Conservation (phyloP, 2,797 vertebrate genomes). For the Perodicticus potto region DNA sequence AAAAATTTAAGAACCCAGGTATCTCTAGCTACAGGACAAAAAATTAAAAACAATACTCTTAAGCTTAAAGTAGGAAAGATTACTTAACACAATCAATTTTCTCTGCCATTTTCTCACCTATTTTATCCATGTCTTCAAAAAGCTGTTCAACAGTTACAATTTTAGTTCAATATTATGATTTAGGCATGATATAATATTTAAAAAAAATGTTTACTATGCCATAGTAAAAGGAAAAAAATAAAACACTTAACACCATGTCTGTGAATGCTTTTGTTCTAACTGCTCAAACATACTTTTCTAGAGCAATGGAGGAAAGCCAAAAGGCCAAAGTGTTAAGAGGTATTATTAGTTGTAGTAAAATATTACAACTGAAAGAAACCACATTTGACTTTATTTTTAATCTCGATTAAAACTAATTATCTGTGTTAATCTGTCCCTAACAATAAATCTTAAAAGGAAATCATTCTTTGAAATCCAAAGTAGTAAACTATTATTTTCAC, state of each 20-base stretch:
- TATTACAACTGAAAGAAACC: conserved; percentile 24
- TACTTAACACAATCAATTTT: conserved; percentile 36
- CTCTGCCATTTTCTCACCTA: conserved; percentile 9
- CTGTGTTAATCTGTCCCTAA: neutral
- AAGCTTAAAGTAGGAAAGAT: conserved; percentile 43
- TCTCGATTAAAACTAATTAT: neutral
- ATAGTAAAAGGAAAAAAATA: neutral
- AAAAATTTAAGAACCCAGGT: conserved; percentile 28
- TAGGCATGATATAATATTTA: neutral
- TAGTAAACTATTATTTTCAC: conserved; percentile 2
- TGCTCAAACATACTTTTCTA: conserved; percentile 22
- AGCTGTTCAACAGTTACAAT: conserved; percentile 32
- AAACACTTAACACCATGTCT: conserved; percentile 10
- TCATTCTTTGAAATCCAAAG: conserved; percentile 48
- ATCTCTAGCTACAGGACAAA: conserved; percentile 20
- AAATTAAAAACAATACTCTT: conserved; percentile 48
- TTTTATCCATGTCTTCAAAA: conserved; percentile 31
- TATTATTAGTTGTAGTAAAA: conserved; percentile 5
- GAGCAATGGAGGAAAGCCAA: conserved; percentile 29
- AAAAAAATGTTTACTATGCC: neutral
- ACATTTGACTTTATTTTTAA: neutral
- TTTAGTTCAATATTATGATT: conserved; percentile 53
- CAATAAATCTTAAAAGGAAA: conserved; percentile 52
- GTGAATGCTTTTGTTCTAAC: conserved; percentile 39
- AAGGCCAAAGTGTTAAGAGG: conserved; percentile 16